Base-by-base conservation (phyloP, 2,888 invertebrate genomes). In the Diplazon laetatorius region DNA sequence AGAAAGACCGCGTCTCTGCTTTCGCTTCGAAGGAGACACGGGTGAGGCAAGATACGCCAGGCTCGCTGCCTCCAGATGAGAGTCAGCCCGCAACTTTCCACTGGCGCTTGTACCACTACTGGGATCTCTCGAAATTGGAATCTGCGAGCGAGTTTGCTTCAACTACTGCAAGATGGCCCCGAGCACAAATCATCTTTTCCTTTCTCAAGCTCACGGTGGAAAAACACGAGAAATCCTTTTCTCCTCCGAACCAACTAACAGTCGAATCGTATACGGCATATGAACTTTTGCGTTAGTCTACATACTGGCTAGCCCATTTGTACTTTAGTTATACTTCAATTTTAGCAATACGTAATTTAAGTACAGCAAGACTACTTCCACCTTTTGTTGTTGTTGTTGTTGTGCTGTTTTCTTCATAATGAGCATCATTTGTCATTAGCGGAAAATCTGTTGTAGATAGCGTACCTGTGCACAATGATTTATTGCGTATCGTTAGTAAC, bases 91-190 rank as follows among this genome's bases (percentile, higher is more conserved):
- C 70, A 75, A 78, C 78, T 78, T 78, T 78, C 57, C 57, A 22
- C 70, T 46, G 70, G 59, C 66, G 75, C 71, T 75, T 68, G 78
- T 75, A 72, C 71, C 78, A 66, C 75, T 71, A 48, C 71, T 78
- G 66, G 75, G 78, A 78, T 71, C 71, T 78, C 75, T 62, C 71
- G 71, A 76, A 78, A 78, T 78, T 78, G 78, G 78, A 78, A 78
- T 78, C 78, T 75, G 71, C 78, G 74, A 78, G 66, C 71, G 78
- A 78, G 75, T 75, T 57, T 71, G 75, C 71, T 78, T 59, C 71
- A 59, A 69, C 68, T 78, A 70, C 69, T 73, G 75, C 66, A 70
- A 55, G 68, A 72, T 78, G 60, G 78, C 78, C 71, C 75, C 20
- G 78, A 75, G 78, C 75, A 75, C 68, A 71, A 75, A 78, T 76